These are phyloP conservation scores for Toxotes jaculatrix DNA, from an alignment of 2,113 vertebrate genomes.

Conservation along the genomic window DNA sequence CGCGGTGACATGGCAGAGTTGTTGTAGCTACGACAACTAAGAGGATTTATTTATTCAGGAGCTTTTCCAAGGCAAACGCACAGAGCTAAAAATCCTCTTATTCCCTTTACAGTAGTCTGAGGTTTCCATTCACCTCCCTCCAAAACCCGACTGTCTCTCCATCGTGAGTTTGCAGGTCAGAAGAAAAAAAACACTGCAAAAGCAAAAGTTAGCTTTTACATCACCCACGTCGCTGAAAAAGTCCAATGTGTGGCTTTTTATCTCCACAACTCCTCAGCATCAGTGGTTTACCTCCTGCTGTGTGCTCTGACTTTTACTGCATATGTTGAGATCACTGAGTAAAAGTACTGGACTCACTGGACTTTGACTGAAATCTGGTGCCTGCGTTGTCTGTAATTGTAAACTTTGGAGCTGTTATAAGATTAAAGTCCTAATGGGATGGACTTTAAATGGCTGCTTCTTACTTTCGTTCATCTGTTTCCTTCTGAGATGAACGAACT, in stretches of 20 bases:
- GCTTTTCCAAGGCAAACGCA: constrained; percentile 46
- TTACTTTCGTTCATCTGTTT: no score
- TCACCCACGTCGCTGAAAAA: neutral
- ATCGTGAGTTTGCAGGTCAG: neutral
- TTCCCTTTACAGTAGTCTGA: neutral
- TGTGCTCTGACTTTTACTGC: no score
- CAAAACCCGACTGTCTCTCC: neutral
- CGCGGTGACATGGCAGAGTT: constrained; percentile 25
- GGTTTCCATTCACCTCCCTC: neutral
- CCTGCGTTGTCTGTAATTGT: no score
- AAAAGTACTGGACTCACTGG: no score
- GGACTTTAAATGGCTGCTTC: no score
- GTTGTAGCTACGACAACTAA: constrained; percentile 27
- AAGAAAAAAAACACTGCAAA: no score
- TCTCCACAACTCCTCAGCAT: neutral
- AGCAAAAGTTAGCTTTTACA: neutral
- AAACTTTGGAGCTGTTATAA: neutral
- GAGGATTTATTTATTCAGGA: constrained; percentile 55
- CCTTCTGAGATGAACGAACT: no score
- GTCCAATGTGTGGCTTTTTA: neutral
- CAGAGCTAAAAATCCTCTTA: constrained; percentile 22
- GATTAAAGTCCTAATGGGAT: neutral
- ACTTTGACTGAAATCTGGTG: no score
- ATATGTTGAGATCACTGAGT: no score
- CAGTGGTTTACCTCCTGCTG: no score